Evolutionary conservation across 2,113 vertebrate genomes (phyloP).

Genomic region (Bufo bufo): DNA sequence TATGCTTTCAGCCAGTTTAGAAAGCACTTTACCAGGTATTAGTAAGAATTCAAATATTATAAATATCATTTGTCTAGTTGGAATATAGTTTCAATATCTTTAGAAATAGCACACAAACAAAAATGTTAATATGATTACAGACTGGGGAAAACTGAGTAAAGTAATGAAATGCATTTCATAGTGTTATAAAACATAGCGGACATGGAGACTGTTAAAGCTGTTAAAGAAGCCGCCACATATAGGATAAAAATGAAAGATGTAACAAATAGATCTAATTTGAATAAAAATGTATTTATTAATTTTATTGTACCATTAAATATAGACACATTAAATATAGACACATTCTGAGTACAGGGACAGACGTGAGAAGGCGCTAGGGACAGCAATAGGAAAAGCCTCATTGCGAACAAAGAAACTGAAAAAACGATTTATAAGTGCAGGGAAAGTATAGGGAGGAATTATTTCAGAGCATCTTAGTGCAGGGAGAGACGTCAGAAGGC

Average conservation of each 20-base stretch:
- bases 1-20: neutral
- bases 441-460: no score
- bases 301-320: constrained; percentile 17
- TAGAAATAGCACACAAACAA: constrained; percentile 38
- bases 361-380: no score
- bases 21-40: neutral
- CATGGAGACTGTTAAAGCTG: constrained; percentile 35
- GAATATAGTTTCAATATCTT: constrained; percentile 23
- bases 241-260: constrained; percentile 26
- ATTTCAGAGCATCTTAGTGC: no score
- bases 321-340: neutral
- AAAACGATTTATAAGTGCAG: no score
- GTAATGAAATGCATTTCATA: constrained; percentile 18
- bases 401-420: no score
- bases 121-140: constrained; percentile 45
- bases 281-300: constrained; percentile 45
- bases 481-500: no score
- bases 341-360: no score
- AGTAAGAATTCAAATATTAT: constrained; percentile 8
- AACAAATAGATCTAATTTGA: constrained; percentile 30
- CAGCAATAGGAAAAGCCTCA: no score
- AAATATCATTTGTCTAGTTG: constrained; percentile 12
- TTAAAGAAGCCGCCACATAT: constrained; percentile 9
- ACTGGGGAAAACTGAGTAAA: constrained; percentile 40
- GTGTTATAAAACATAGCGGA: constrained; percentile 14